Evolutionary conservation across 92 coral and sea anemone species (phyloP), one percentile per base, ranked within the genome.

Genomic region (Porites divaricata): DNA sequence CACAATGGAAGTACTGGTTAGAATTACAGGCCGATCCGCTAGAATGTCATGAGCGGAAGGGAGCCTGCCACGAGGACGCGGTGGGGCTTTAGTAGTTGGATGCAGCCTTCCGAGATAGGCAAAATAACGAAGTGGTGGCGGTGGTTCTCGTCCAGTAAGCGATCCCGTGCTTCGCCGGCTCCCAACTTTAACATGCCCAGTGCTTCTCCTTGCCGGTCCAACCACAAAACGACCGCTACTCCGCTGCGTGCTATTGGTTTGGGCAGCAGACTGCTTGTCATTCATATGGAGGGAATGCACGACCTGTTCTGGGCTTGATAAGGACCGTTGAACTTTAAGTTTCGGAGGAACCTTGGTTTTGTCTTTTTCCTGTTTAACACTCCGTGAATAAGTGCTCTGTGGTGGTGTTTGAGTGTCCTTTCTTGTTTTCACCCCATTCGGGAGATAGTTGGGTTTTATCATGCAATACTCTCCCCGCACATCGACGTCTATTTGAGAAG

Each of bases 1-100:
- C 48, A 92, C 88, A 24, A 94, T 88, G 26, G 92, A 89, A 1
- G 98, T 92, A n/a, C 93, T 79, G 7, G 98, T 94, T 16, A 94
- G 80, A 16, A 94, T 92, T 0, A 94, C 95, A 6, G 95, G 93
- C 23, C 90, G 88, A 19, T 89, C 92, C 8, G 90, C 74, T 15
- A 85, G 25, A 1, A 86, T 82, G 48, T 86, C 80, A 17, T 87
- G 93, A 16, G 95, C 87, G 4, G 95, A 92, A 9, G 67, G 88
- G 23, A 83, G 81, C 14, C 87, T 67, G 2, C 66, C 89, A 26
- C 87, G 50, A 4, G 74, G 61, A 45, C 79, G 85, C 76, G 79
- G 90, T 9, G 86, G 20, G 13, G 48, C 23, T 72, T 73, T 82
- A 11, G 79, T 16, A 22, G 85, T 8, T 75, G 88, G 88, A 23